Evolutionary conservation across 2,797 vertebrate genomes (phyloP).

Genomic region (Megaceryle alcyon): DNA sequence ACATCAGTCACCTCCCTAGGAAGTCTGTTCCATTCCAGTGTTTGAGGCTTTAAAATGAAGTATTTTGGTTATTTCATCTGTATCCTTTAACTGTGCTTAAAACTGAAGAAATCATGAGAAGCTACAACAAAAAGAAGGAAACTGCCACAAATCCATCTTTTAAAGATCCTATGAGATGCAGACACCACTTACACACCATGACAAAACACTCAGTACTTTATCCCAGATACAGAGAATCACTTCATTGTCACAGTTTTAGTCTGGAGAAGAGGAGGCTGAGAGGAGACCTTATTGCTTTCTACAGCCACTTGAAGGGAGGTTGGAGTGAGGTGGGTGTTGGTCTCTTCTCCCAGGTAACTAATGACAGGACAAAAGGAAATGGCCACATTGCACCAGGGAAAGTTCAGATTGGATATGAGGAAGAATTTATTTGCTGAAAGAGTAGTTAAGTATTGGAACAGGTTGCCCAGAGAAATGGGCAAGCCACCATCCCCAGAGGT

Average conservation of each 20-base stretch:
- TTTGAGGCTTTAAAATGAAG: not conserved
- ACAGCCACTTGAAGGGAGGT: too few species aligned
- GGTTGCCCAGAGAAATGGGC: too few species aligned
- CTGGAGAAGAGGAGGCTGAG: too few species aligned
- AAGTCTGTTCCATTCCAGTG: not conserved
- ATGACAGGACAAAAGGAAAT: too few species aligned
- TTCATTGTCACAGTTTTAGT: not conserved
- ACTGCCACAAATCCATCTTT: not conserved
- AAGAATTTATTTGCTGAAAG: too few species aligned
- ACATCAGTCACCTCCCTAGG: not conserved
- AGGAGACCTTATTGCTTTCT: too few species aligned
- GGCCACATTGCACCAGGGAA: too few species aligned
- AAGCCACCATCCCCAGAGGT: too few species aligned
- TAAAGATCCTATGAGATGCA: not conserved
- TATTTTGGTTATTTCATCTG: accelerated
- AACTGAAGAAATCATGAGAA: not conserved
- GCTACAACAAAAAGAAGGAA: not conserved
- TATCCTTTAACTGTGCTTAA: not conserved
- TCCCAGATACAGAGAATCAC: not conserved
- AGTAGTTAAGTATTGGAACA: too few species aligned
- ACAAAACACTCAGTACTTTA: not conserved
- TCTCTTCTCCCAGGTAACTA: too few species aligned
- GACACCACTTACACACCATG: accelerated
- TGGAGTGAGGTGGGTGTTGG: too few species aligned
- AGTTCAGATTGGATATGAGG: too few species aligned